Evolutionary conservation across 2,888 invertebrate genomes (phyloP).

Genomic region (Oxycera nigricornis): DNA sequence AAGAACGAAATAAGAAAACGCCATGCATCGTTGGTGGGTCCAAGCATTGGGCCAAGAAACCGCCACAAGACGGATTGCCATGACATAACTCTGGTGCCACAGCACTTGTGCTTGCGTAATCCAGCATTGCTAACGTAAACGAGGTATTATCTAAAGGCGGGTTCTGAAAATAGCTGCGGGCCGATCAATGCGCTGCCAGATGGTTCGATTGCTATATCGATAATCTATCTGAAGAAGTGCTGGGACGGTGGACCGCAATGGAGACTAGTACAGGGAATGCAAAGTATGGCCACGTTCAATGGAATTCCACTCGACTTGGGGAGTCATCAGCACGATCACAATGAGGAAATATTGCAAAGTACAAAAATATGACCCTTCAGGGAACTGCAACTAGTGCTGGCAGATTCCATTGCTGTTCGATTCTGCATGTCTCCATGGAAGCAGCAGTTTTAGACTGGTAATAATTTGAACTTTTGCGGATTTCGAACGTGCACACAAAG

Average conservation of each 20-base stretch:
- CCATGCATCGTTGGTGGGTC: background rate
- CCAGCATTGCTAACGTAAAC: constrained; percentile 19
- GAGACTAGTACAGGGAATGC: background rate
- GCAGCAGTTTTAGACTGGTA: too few relatives aligned
- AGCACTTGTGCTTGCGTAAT: constrained; percentile 24
- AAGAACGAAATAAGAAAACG: background rate
- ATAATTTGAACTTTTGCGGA: too few relatives aligned
- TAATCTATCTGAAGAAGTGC: too few relatives aligned
- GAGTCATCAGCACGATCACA: background rate
- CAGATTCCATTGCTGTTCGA: too few relatives aligned
- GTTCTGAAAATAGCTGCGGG: constrained; percentile 14
- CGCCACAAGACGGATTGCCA: background rate
- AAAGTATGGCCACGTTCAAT: background rate
- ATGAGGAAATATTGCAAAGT: constrained; percentile 19
- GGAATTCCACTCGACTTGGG: background rate
- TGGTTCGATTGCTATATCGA: constrained; percentile 7
- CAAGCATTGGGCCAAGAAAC: background rate
- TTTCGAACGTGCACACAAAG: too few relatives aligned
- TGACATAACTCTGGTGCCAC: constrained; percentile 23
- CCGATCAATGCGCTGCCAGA: constrained; percentile 24
- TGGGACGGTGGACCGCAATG: background rate
- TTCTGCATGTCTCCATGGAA: too few relatives aligned
- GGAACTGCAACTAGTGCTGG: too few relatives aligned
- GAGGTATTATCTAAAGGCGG: constrained; percentile 29
- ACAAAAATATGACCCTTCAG: too few relatives aligned